Percentiles rank a stretch among this genome's conserved stretches.
phyloP scores from a whole-genome alignment of 2,888 invertebrate species.

The Andrena trimmerana region DNA sequence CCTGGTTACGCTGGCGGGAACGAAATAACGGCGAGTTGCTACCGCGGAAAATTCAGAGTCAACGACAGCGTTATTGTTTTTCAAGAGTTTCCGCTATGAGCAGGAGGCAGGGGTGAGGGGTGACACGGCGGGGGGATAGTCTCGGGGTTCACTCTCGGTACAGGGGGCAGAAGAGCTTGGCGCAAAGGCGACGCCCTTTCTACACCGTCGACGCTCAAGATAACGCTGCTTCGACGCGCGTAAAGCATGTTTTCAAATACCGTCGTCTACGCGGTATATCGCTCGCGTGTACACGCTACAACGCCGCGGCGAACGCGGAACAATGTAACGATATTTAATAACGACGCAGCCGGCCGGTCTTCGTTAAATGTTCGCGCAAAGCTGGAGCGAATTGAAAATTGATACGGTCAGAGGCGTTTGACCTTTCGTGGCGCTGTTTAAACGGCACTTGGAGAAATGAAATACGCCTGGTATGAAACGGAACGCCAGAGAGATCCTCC shows the following conservation, averaged over 20 bases:
- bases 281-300: background rate
- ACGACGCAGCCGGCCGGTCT: background rate
- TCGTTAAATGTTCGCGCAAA: conserved; percentile 19
- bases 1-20: conserved; percentile 48
- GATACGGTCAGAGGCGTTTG: background rate
- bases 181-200: conserved; percentile 52
- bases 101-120: background rate
- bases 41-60: conserved; percentile 76
- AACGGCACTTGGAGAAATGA: background rate
- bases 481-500: background rate
- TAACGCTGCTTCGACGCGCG: conserved; percentile 23
- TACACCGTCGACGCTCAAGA: conserved; percentile 15
- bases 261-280: conserved; percentile 4
- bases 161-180: conserved; percentile 3
- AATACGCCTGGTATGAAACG: background rate
- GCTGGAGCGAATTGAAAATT: conserved; percentile 28
- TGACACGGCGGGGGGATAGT: background rate
- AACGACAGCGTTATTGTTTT: conserved; percentile 77
- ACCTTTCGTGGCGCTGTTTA: background rate
- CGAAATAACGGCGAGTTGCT: conserved; percentile 71
- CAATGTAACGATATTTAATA: conserved; percentile 36
- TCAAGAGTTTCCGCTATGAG: conserved; percentile 66
- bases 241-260: conserved; percentile 33
- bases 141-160: background rate
- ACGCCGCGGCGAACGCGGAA: background rate